Base-by-base conservation (phyloP, 2,113 vertebrate genomes). In the Elaphurus davidianus region DNA sequence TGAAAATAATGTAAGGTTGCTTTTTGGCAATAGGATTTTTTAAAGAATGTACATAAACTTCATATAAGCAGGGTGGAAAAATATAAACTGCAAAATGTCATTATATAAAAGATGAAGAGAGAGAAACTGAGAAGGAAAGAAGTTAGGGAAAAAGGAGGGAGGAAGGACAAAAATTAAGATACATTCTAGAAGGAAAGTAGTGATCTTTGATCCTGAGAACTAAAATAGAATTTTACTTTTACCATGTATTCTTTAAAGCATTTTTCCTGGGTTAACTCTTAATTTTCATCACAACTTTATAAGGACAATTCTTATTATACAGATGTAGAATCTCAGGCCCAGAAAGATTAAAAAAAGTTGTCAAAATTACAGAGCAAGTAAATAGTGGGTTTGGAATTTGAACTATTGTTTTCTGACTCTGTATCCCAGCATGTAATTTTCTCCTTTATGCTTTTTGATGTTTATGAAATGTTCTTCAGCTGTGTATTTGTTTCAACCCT, bases 321-420 rank as follows among this genome's bases (percentile, higher is more conserved):
- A 90, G 45, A 90, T 43, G 47, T 59, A 50, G 27, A 81, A 96
- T 79, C 33, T 78, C 3, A 1, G 40, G 23, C n/a, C 17, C 25
- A 91, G 47, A 57, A 94, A 47, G 11, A 90, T 67, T 82, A 3
- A 30, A 76, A 89, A 86, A n/a, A 90, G 11, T 86, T 93, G 14
- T 17, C 19, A 62, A 19, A 90, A 43, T 64, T 81, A 87, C 3
- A 50, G 50, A 95, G n/a, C 43, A 89, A 28, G 21, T 74, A 62
- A 86, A 81, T 23, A 59, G 8, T 43, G 4, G 25, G 52, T 3
- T n/a, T 82, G 33, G 47, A 50, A 43, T 93, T 87, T 89, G 67
- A 92, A 40, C 23, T 62, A 28, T 45, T 50, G 59, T 55, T 74
- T 3, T 90, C 47, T 76, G 33, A 71, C 33, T 60, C 50, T 33